Evolutionary conservation across 30 jellyfish, hydroid and myxozoan species (phyloP), one percentile per base, ranked within the genome.

Genomic region (Aurelia sp.): DNA sequence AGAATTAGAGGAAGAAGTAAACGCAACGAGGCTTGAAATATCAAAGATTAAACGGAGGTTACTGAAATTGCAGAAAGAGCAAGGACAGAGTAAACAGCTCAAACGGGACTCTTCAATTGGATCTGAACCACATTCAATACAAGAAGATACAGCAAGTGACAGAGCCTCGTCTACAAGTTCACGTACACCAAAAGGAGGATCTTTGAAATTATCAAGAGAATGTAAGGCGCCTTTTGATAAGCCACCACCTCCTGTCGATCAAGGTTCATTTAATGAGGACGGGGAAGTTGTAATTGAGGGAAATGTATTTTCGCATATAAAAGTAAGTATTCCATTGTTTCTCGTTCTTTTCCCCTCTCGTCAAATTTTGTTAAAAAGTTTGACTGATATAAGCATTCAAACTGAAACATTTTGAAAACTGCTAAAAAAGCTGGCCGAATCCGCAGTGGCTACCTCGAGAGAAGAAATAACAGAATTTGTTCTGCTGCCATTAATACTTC

Each of bases 241-340:
- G 47, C 53, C 74, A 11, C 91, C 85, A 31, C 97, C 97, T 4
- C 94, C 94, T 2, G 97, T 89, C n/a, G 90, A 81, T 62, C 74
- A 55, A 17, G 3, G 65, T 18, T 76, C 86, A 11, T 89, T 30
- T 44, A 89, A 89, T 53, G 97, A 89, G 30, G 97, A 75, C 50
- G 97, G 97, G 5, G 97, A 89, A 62, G 73, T 90, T 20, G 97
- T 89, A 52, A 66, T 87, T 1, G 97, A 89, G 58, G 97, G 97
- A 53, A 89, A 60, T 76, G 92, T 89, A 41, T 16, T 76, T 19
- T 77, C 91, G 8, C 91, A 84, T 66, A 61, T 89, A 17, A 66
- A 74, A 91, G 97, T 89, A 50, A 70, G 71, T 11, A 4, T 59
- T 0, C 10, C 10, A 18, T 33, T 44, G 8, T 11, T 37, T 41